phyloP scores from a whole-genome alignment of 1,140 invertebrate species.

The Aphelinus certus region DNA sequence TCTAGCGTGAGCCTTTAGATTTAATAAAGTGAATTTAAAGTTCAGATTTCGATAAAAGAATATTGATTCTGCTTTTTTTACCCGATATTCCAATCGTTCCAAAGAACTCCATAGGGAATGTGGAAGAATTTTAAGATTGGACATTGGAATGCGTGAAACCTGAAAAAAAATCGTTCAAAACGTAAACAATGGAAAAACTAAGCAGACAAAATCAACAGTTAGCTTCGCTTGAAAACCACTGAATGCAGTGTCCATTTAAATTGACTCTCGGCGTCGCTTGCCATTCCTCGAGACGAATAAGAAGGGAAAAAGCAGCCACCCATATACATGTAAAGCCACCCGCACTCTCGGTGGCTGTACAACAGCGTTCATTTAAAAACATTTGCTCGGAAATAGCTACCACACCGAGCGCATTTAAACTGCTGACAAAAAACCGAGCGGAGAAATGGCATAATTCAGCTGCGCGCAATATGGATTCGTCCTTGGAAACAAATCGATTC shows the following conservation, averaged over 20 bases:
- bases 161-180: too few species aligned
- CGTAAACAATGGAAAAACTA: too few species aligned
- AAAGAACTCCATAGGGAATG: too few species aligned
- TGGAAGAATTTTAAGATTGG: too few species aligned
- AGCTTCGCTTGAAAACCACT: background rate
- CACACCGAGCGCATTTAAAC: constrained; percentile 19
- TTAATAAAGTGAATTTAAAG: too few species aligned
- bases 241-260: constrained; percentile 6
- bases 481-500: constrained; percentile 12
- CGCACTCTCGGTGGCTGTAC: background rate
- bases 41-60: too few species aligned
- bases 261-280: background rate
- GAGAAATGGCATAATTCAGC: too few species aligned
- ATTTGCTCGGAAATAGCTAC: constrained; percentile 25
- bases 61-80: too few species aligned
- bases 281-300: background rate
- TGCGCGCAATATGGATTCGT: constrained; percentile 6
- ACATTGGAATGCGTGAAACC: too few species aligned
- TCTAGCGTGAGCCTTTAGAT: too few species aligned
- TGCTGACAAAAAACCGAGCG: constrained; percentile 8
- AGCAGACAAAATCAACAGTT: too few species aligned
- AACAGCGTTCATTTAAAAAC: constrained; percentile 33
- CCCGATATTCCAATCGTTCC: too few species aligned
- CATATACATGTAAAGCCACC: background rate
- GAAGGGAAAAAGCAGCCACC: background rate